Evolutionary conservation across 2,113 vertebrate genomes (phyloP).

Genomic region (Thamnaconus septentrionalis): DNA sequence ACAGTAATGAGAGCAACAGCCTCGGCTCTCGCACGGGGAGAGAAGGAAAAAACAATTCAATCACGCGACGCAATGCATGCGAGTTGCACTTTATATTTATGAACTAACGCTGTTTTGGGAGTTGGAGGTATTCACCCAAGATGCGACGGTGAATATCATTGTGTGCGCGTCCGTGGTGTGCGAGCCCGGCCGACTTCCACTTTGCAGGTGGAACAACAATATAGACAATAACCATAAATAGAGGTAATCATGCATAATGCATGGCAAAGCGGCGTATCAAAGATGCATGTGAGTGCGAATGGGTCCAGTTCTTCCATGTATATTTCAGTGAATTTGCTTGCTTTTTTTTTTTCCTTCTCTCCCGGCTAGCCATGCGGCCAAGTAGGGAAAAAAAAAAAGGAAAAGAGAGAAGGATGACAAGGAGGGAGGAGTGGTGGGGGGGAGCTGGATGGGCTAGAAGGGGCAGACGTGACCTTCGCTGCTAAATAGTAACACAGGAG

Average conservation of each 20-base stretch:
- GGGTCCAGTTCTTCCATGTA: slow-evolving; percentile 33
- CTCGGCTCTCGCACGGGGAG: neutral
- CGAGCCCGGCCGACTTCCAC: neutral
- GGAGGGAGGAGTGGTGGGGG: neutral
- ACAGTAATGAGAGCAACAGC: neutral
- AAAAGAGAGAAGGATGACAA: neutral
- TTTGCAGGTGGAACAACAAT: slow-evolving; percentile 6
- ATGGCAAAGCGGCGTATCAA: slow-evolving; percentile 41
- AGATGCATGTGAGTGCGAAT: slow-evolving; percentile 35
- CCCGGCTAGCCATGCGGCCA: neutral
- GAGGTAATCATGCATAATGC: slow-evolving; percentile 39
- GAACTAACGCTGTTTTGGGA: neutral
- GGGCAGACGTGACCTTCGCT: slow-evolving; percentile 53
- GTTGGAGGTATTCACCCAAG: slow-evolving; percentile 5
- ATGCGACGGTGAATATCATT: slow-evolving; percentile 11
- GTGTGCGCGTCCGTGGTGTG: neutral
- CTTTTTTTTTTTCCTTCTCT: slow-evolving; percentile 38
- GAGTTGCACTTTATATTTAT: slow-evolving; percentile 38
- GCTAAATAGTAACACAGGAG: slow-evolving; percentile 52
- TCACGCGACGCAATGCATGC: slow-evolving; percentile 3
- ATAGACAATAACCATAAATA: slow-evolving; percentile 5
- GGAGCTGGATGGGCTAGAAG: neutral
- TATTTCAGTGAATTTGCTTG: slow-evolving; percentile 51
- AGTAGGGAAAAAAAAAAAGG: neutral
- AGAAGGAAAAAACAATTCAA: neutral